Base-by-base conservation (phyloP, 2,888 invertebrate genomes). In the Eupelmus urozonus region DNA sequence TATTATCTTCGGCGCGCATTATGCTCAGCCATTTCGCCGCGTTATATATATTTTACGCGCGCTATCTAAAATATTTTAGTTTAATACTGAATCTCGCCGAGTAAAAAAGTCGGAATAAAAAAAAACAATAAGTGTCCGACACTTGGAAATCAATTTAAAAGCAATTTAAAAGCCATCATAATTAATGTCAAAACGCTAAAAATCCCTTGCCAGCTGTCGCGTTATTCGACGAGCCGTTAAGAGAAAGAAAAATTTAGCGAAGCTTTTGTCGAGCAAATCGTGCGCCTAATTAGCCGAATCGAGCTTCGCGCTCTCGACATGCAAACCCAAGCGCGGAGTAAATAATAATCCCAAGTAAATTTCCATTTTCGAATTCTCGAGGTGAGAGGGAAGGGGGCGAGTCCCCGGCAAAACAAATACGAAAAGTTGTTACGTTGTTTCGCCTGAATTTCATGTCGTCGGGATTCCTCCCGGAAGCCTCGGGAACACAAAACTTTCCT, bases 331-430 rank as follows among this genome's bases (percentile, higher is more conserved):
- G 25, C 34, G 40, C n/a, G 51, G 45, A 62, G 59, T 55, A 63
- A 67, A 69, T 65, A 76, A 70, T 62, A 70, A 76, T 53, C 53
- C 27, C 9, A 20, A 9, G 16, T 51, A 20, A 70, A 76, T 76
- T 72, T 69, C 42, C 53, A 53, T 69, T 65, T 27, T 55, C 57
- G 34, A 71, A 76, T 70, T 55, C 13, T 5, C 53, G n/a, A n/a
- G n/a, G n/a, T n/a, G n/a, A n/a, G n/a, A n/a, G n/a, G n/a, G n/a
- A n/a, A n/a, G n/a, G n/a, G n/a, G n/a, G n/a, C 3, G 51, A 7
- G 49, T 13, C 9, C 34, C 29, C 16, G 9, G 57, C 34, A 18
- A 25, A 63, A 49, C 73, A 66, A 66, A 74, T 65, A 74, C 49
- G n/a, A 63, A 45, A 66, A 66, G 73, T 74, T 65, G 49, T 57